A percentile compares a stretch with the other conserved stretches of the same genome.
These are phyloP conservation scores for Adelosebastes latens DNA, from an alignment of 2,797 vertebrate species.

Conservation along the genomic window DNA sequence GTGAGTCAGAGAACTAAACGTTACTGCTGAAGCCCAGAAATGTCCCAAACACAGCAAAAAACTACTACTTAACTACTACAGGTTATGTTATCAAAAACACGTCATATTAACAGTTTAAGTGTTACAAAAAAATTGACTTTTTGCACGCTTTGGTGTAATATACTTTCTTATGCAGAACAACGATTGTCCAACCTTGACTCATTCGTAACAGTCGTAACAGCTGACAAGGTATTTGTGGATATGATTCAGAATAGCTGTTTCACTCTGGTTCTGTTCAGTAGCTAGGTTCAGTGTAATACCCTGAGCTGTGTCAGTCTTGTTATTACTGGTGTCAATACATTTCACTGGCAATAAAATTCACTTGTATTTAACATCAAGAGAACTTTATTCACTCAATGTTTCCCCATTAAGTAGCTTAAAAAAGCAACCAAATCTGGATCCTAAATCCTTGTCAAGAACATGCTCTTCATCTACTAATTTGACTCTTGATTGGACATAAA, in stretches of 20 bases:
- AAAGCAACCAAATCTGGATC: background rate
- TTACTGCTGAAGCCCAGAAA: too few relatives aligned
- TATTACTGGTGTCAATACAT: background rate
- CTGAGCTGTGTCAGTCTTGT: background rate
- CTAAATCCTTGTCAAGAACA: background rate
- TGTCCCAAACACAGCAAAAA: too few relatives aligned
- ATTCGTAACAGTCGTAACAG: background rate
- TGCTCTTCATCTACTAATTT: background rate
- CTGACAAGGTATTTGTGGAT: background rate
- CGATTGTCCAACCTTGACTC: background rate
- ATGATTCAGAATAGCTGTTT: background rate
- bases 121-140: background rate
- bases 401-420: background rate
- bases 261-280: background rate
- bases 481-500: background rate
- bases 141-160: background rate
- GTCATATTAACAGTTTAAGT: background rate
- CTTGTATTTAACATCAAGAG: slow-evolving; percentile 8
- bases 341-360: slow-evolving; percentile 4
- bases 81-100: background rate
- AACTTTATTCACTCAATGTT: background rate
- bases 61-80: background rate
- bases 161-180: background rate
- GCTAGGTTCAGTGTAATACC: background rate
- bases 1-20: too few relatives aligned